These are phyloP conservation scores for Scophthalmus maximus DNA, from an alignment of 2,113 vertebrate genomes.

Conservation along the genomic window DNA sequence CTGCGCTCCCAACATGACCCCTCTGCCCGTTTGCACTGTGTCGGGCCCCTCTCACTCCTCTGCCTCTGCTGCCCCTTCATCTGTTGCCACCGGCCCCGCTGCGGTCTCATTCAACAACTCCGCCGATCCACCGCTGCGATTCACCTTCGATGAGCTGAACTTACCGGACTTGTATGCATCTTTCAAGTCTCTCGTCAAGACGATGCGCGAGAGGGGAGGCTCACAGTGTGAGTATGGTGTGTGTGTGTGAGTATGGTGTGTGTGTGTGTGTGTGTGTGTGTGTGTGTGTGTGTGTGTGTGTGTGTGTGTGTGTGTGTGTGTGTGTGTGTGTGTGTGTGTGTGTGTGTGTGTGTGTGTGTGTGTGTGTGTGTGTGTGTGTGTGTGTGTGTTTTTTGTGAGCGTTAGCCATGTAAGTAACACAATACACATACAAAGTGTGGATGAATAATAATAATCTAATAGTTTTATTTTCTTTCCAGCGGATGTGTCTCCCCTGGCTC, in stretches of 20 bases:
- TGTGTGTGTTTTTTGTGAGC: not conserved
- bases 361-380: not conserved
- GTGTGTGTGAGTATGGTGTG: no score
- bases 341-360: no score
- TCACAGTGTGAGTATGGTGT: conserved; percentile 86
- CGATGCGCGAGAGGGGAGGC: conserved; percentile 91
- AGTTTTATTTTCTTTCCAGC: conserved; percentile 64
- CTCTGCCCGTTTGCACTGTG: conserved; percentile 15
- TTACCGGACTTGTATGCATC: conserved; percentile 94
- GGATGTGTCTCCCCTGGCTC: conserved; percentile 78
- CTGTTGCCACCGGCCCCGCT: not conserved
- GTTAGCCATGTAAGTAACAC: no score
- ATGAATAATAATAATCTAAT: no score
- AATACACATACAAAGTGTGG: no score
- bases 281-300: not conserved
- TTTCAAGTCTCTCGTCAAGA: conserved; percentile 94
- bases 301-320: no score
- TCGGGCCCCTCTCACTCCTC: conserved; percentile 24
- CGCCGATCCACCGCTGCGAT: conserved; percentile 87
- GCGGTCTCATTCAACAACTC: conserved; percentile 69
- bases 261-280: not conserved
- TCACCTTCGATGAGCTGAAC: conserved; percentile 94
- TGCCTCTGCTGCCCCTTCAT: not conserved
- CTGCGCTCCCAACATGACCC: conserved; percentile 43
- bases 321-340: no score